These are phyloP conservation scores for Balaenoptera acutorostrata DNA, from an alignment of 2,113 vertebrate genomes.

Conservation along the genomic window DNA sequence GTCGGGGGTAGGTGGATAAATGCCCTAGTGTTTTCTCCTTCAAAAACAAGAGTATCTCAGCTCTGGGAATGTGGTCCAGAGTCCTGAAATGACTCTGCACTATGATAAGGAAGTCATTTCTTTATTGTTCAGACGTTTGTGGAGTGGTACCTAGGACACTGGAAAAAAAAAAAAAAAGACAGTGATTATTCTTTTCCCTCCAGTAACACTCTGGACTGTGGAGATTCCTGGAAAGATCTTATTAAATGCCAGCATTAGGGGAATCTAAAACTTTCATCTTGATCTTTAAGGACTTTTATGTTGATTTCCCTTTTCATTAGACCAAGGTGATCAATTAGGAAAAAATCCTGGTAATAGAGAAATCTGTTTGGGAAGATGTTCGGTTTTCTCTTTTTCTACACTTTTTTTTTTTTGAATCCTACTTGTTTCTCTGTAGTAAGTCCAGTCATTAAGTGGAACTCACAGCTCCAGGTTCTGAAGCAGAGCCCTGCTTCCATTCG, in stretches of 20 bases:
- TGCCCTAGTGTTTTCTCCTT: neutral
- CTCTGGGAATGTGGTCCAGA: neutral
- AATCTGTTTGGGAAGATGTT: neutral
- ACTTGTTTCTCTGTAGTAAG: neutral
- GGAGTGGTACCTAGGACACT: neutral
- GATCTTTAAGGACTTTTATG: neutral
- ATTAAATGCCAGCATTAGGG: neutral
- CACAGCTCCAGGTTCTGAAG: neutral
- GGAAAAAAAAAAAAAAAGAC: rapidly evolving
- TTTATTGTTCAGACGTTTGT: neutral
- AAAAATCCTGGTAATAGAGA: neutral
- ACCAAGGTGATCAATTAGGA: neutral
- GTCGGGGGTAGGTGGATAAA: neutral
- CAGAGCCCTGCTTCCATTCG: rapidly evolving
- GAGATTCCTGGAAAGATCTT: neutral
- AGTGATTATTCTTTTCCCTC: neutral
- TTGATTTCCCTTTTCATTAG: neutral
- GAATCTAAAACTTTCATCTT: neutral
- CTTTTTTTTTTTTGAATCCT: neutral
- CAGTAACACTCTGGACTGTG: rapidly evolving
- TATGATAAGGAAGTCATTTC: neutral
- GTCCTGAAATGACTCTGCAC: neutral
- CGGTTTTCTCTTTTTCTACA: rapidly evolving
- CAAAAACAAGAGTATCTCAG: neutral
- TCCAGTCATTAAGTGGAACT: neutral